A percentile compares a stretch with the other conserved stretches of the same genome.
These are phyloP conservation scores for Lagorchestes hirsutus DNA, from an alignment of 2,797 vertebrate genomes.

Conservation along the genomic window DNA sequence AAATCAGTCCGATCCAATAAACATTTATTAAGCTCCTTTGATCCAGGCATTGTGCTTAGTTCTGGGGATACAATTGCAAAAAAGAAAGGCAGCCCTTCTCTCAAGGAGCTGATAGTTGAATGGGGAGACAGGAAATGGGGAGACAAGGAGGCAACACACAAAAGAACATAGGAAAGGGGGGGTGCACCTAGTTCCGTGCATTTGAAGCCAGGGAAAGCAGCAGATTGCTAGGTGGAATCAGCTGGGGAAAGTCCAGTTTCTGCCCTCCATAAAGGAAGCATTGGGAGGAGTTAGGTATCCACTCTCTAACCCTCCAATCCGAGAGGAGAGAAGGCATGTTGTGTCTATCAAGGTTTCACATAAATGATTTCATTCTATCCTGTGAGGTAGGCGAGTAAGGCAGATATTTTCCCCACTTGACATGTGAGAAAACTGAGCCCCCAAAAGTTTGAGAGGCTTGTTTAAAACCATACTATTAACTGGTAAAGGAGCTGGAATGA, in stretches of 20 bases:
- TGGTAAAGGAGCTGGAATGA: neutral
- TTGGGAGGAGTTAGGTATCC: neutral
- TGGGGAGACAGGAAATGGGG: too few relatives aligned
- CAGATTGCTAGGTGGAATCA: neutral
- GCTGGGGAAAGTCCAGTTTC: neutral
- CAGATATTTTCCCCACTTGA: neutral
- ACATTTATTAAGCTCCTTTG: neutral
- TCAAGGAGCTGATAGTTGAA: neutral
- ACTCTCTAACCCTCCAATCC: neutral
- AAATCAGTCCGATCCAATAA: neutral
- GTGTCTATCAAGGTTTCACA: neutral
- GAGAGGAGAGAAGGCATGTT: neutral
- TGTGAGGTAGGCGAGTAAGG: neutral
- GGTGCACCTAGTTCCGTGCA: neutral
- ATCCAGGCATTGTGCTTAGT: neutral
- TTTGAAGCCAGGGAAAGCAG: neutral
- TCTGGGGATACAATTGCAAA: neutral
- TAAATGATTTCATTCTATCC: neutral
- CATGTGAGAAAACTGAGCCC: neutral
- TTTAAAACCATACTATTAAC: neutral
- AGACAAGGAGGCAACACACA: neutral
- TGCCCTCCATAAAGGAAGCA: neutral
- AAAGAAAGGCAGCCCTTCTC: neutral
- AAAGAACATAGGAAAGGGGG: neutral
- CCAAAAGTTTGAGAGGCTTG: neutral